Evolutionary conservation across 64 coral and sea anemone species (phyloP).

Genomic region (Orbicella faveolata): DNA sequence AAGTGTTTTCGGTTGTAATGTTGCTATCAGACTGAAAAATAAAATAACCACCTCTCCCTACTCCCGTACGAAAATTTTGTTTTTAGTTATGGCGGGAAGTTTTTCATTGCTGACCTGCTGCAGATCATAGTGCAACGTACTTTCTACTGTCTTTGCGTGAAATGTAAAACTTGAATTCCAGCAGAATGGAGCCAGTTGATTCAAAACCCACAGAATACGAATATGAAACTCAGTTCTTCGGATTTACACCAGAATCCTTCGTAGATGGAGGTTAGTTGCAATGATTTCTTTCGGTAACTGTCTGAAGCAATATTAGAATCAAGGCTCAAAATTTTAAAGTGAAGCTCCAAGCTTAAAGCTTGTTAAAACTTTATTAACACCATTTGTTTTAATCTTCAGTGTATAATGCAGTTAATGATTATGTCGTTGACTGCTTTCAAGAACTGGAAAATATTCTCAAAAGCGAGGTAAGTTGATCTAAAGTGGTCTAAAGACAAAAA

Average conservation of each 20-base stretch:
- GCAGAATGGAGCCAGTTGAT: neutral
- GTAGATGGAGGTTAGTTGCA: conserved; percentile 77
- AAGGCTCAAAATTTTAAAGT: neutral
- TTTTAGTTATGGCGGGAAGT: neutral
- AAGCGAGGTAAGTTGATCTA: conserved; percentile 50
- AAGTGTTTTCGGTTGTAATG: neutral
- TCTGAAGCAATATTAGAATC: neutral
- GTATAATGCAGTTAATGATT: conserved; percentile 90
- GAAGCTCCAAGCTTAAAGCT: neutral
- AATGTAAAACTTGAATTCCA: neutral
- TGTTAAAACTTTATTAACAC: neutral
- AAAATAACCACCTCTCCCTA: neutral
- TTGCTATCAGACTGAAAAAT: neutral
- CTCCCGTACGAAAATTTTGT: neutral
- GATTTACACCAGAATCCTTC: conserved; percentile 85
- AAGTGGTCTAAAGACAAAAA: too few relatives aligned
- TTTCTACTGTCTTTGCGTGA: neutral
- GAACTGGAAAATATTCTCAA: conserved; percentile 82
- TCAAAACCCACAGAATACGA: conserved; percentile 45
- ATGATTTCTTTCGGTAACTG: neutral
- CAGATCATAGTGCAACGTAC: too few relatives aligned
- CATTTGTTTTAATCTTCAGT: conserved; percentile 43
- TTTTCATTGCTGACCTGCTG: neutral
- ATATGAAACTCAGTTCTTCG: conserved; percentile 88
- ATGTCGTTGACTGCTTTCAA: conserved; percentile 81